Percentiles rank a stretch among this genome's conserved stretches.
phyloP scores from a whole-genome alignment of 2,888 invertebrate genomes.

The Acleris laterana region DNA sequence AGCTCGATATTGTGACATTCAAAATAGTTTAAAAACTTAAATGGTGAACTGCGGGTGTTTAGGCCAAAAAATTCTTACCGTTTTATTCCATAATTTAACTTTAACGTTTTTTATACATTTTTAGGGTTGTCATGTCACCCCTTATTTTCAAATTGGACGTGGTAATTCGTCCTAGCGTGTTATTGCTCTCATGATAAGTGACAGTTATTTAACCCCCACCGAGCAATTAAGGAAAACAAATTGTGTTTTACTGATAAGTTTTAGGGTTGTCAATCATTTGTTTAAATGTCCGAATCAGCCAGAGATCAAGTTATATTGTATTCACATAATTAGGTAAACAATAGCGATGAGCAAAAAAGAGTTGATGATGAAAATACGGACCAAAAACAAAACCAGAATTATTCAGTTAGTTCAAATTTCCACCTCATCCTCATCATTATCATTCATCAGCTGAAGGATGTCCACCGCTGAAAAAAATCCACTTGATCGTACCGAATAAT shows the following conservation, averaged over 20 bases:
- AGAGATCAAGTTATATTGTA: neutral
- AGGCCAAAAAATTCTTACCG: neutral
- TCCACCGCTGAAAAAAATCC: too few species aligned
- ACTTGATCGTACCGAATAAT: too few species aligned
- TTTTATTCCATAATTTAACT: neutral
- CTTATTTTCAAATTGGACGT: slow-evolving; percentile 8
- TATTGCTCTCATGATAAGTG: slow-evolving; percentile 45
- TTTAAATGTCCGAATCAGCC: neutral
- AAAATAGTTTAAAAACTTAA: too few species aligned
- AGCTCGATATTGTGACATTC: neutral
- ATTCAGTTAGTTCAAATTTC: too few species aligned
- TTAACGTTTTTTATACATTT: neutral
- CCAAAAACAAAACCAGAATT: too few species aligned
- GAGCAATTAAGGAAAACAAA: slow-evolving; percentile 45
- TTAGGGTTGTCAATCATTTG: slow-evolving; percentile 2
- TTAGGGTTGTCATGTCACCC: slow-evolving; percentile 13
- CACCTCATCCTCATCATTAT: too few species aligned
- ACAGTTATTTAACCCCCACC: slow-evolving; percentile 43
- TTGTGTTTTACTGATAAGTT: slow-evolving; percentile 25
- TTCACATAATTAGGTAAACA: too few species aligned
- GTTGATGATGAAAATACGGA: too few species aligned
- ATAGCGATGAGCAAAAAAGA: too few species aligned
- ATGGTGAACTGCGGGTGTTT: too few species aligned
- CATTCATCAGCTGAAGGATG: too few species aligned
- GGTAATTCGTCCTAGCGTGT: slow-evolving; percentile 18